Percentiles rank a stretch among this genome's conserved stretches.
phyloP scores from a whole-genome alignment of 1,140 invertebrate species.

The Pseudomyrmex sp. region DNA sequence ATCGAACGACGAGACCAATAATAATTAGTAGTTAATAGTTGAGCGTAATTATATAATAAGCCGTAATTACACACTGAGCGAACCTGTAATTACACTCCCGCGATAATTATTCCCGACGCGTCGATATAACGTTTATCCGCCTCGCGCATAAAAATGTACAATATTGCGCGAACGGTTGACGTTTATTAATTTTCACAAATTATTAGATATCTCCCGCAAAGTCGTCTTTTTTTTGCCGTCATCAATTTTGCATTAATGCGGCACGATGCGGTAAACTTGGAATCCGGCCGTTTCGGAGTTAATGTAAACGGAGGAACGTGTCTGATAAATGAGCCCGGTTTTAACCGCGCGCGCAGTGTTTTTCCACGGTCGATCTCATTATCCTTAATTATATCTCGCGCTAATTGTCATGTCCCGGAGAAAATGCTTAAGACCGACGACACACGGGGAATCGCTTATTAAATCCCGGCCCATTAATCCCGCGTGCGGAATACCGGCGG shows the following conservation, averaged over 20 bases:
- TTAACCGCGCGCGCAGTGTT: not conserved
- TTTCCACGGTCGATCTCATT: slow-evolving; percentile 8
- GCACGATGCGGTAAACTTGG: slow-evolving; percentile 4
- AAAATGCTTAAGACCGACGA: slow-evolving; percentile 23
- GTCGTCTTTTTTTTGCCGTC: not conserved
- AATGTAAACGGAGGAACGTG: not conserved
- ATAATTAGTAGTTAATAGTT: slow-evolving; percentile 24
- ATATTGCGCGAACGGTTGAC: not conserved
- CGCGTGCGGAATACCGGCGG: slow-evolving; percentile 31
- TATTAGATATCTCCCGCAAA: not conserved
- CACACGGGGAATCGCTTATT: slow-evolving; percentile 17
- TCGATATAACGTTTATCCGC: slow-evolving; percentile 6
- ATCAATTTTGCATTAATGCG: slow-evolving; percentile 1
- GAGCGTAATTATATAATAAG: slow-evolving; percentile 9
- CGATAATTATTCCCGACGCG: slow-evolving; percentile 28
- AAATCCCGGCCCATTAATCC: slow-evolving; percentile 33
- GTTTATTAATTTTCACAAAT: slow-evolving; percentile 19
- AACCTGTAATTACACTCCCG: slow-evolving; percentile 8
- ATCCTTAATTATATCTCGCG: slow-evolving; percentile 42
- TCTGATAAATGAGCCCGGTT: slow-evolving; percentile 18
- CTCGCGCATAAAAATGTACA: slow-evolving; percentile 7
- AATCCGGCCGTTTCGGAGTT: slow-evolving; percentile 17
- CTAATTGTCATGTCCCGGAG: slow-evolving; percentile 42
- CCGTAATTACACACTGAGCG: slow-evolving; percentile 16
- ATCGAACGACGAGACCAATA: slow-evolving; percentile 7